phyloP scores from a whole-genome alignment of 1,140 invertebrate species.

The Ceratosolen solmsi region DNA sequence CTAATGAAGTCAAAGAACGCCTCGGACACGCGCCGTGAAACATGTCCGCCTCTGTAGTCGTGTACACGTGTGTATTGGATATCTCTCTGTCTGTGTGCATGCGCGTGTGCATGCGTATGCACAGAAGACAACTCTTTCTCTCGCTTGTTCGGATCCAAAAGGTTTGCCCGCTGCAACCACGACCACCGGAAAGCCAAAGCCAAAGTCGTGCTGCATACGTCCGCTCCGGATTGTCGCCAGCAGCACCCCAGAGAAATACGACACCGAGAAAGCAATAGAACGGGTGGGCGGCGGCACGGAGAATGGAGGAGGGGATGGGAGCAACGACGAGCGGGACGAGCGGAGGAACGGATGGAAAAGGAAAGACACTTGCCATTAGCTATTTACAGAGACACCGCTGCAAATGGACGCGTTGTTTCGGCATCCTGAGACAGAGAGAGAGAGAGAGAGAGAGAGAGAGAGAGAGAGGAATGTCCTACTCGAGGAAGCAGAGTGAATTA shows the following conservation, averaged over 20 bases:
- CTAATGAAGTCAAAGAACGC: conserved; percentile 41
- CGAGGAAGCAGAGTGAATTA: conserved; percentile 1
- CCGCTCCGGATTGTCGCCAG: conserved; percentile 16
- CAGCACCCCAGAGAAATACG: conserved; percentile 35
- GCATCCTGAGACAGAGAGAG: neutral
- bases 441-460: conserved; percentile 11
- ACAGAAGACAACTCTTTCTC: neutral
- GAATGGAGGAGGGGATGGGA: neutral
- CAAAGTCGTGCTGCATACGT: conserved; percentile 16
- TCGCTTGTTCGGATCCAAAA: neutral
- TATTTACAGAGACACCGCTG: conserved; percentile 42
- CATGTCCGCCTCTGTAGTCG: neutral
- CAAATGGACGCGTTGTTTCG: conserved; percentile 35
- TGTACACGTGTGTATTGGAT: no score
- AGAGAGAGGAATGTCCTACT: neutral
- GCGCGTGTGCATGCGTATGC: no score
- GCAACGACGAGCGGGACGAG: neutral
- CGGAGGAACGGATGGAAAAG: neutral
- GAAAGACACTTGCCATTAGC: conserved; percentile 45
- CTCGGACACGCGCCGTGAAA: conserved; percentile 36
- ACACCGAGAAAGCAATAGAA: conserved; percentile 40
- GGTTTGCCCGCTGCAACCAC: neutral
- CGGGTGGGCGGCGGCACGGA: neutral
- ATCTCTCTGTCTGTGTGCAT: neutral
- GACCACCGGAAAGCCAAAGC: conserved; percentile 39